Evolutionary conservation across 53 echinoderm and acorn worm genomes (phyloP).

Genomic region (Astropecten irregularis): DNA sequence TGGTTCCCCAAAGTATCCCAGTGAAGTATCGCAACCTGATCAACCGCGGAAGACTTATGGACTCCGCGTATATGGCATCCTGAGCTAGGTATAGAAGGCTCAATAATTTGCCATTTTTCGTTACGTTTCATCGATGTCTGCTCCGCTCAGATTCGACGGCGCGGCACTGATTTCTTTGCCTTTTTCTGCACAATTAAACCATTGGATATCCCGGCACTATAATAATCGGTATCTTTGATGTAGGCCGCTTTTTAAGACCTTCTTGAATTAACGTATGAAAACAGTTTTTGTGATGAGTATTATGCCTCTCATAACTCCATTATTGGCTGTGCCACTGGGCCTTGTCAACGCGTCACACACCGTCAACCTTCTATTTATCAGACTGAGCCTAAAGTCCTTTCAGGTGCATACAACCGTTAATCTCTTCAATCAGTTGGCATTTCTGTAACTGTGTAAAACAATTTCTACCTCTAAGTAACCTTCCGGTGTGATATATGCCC

Average conservation of each 20-base stretch:
- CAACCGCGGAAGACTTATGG: conserved; percentile 36
- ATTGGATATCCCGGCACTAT: conserved; percentile 13
- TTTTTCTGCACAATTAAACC: conserved; percentile 48
- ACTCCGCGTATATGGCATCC: too few species aligned
- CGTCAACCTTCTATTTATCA: background rate
- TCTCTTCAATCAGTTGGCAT: background rate
- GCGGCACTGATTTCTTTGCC: conserved; percentile 32
- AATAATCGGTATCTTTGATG: conserved; percentile 21
- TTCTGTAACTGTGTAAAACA: background rate
- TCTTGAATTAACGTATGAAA: too few species aligned
- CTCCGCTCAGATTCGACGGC: conserved; percentile 2
- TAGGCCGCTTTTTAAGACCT: background rate
- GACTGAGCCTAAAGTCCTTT: background rate
- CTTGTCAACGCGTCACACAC: background rate
- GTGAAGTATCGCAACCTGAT: background rate
- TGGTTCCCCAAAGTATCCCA: background rate
- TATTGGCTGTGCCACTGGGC: background rate
- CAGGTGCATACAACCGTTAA: background rate
- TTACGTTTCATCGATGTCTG: too few species aligned
- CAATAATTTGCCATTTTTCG: too few species aligned
- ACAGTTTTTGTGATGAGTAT: background rate
- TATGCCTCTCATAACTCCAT: background rate
- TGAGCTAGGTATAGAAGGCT: too few species aligned
- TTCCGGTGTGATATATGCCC: background rate
- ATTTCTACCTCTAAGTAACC: background rate